A percentile compares a stretch with the other conserved stretches of the same genome.
Evolutionary conservation across 2,888 invertebrate species (phyloP).

Genomic region (Globia sparganii): DNA sequence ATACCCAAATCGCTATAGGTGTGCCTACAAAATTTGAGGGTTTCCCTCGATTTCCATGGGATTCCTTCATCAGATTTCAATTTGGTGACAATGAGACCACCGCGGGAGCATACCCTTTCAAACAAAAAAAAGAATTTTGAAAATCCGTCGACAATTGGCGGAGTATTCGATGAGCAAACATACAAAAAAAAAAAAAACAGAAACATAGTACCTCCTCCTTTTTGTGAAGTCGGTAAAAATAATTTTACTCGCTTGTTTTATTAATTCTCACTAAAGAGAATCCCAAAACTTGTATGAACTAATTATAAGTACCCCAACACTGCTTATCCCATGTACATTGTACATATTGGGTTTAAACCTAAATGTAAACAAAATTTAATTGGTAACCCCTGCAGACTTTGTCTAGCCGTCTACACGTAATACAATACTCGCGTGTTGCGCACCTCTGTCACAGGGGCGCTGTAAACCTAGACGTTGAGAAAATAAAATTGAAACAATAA

Average conservation of each 20-base stretch:
- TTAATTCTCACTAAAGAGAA: neutral
- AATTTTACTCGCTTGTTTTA: neutral
- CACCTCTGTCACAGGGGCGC: slow-evolving; percentile 30
- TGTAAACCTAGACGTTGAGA: slow-evolving; percentile 48
- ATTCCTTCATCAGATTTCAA: no score
- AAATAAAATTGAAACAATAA: slow-evolving; percentile 53
- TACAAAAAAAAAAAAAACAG: no score
- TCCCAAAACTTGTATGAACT: slow-evolving; percentile 6
- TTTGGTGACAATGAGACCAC: no score
- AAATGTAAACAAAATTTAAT: slow-evolving; percentile 57
- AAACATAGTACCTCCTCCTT: no score
- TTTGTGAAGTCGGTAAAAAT: no score
- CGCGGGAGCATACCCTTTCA: no score
- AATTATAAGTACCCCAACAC: slow-evolving; percentile 15
- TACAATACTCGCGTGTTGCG: slow-evolving; percentile 46
- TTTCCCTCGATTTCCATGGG: no score
- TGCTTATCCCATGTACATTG: slow-evolving; percentile 11
- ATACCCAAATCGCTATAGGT: no score
- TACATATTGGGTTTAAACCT: slow-evolving; percentile 33
- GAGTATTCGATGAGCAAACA: no score
- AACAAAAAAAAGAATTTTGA: no score
- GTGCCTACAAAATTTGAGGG: no score
- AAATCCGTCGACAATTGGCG: no score
- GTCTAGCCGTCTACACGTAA: slow-evolving; percentile 60
- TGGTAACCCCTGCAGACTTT: slow-evolving; percentile 53